Evolutionary conservation across 2,888 invertebrate species (phyloP).

Genomic region (Lutraria lutraria): DNA sequence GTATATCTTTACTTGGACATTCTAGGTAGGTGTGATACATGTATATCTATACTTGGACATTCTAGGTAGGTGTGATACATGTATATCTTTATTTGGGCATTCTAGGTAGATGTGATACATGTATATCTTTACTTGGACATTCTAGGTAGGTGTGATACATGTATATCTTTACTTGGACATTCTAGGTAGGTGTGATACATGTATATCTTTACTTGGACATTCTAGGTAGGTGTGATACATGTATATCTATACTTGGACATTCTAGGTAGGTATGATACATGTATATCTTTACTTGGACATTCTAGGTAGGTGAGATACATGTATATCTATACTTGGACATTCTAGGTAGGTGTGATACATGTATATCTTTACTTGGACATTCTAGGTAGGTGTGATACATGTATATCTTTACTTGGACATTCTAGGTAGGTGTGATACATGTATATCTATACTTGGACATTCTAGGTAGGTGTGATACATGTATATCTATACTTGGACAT

Average conservation of each 20-base stretch:
- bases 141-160: slow-evolving; percentile 86
- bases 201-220: slow-evolving; percentile 82
- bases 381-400: slow-evolving; percentile 86
- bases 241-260: slow-evolving; percentile 82
- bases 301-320: slow-evolving; percentile 86
- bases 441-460: slow-evolving; percentile 82
- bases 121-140: slow-evolving; percentile 82
- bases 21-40: slow-evolving; percentile 86
- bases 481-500: slow-evolving; percentile 82
- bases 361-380: slow-evolving; percentile 82
- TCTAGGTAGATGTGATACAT: slow-evolving; percentile 86
- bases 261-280: slow-evolving; percentile 86
- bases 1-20: slow-evolving; percentile 82
- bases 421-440: slow-evolving; percentile 86
- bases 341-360: slow-evolving; percentile 86
- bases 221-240: slow-evolving; percentile 86
- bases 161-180: slow-evolving; percentile 82
- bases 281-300: slow-evolving; percentile 82
- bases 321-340: slow-evolving; percentile 82
- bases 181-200: slow-evolving; percentile 86
- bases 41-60: slow-evolving; percentile 82
- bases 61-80: slow-evolving; percentile 86
- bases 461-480: slow-evolving; percentile 86
- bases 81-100: slow-evolving; percentile 81
- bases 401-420: slow-evolving; percentile 82